Evolutionary conservation across 2,888 invertebrate genomes (phyloP).

Genomic region (Blastobasis adustella): DNA sequence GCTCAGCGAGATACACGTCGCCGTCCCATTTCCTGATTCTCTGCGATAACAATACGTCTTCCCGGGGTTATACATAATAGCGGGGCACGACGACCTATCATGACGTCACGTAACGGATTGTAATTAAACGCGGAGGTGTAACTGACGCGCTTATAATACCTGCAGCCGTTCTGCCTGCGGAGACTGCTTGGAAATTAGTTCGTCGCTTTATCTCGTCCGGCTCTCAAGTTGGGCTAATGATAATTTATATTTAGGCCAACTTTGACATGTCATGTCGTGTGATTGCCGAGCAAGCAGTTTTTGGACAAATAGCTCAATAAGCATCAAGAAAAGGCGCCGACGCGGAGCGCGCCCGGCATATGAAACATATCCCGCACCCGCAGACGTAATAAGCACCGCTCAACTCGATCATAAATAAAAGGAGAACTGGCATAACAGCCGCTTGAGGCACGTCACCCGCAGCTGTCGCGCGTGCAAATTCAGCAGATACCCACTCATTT

Average conservation of each 20-base stretch:
- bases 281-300: conserved; percentile 7
- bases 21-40: conserved; percentile 34
- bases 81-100: background rate
- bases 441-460: conserved; percentile 53
- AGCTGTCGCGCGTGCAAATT: conserved; percentile 50
- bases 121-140: background rate
- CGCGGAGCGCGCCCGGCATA: conserved; percentile 42
- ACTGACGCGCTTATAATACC: background rate
- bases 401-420: conserved; percentile 67
- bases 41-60: conserved; percentile 30
- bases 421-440: conserved; percentile 50
- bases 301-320: conserved; percentile 48
- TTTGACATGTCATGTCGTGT: no score
- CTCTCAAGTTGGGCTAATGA: no score
- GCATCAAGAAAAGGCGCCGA: conserved; percentile 38
- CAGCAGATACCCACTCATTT: conserved; percentile 34
- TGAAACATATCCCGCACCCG: conserved; percentile 52
- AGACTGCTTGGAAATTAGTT: no score
- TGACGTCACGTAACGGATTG: background rate
- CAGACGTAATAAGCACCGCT: conserved; percentile 61
- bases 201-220: no score
- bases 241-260: no score
- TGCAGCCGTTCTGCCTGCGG: no score
- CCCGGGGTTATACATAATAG: conserved; percentile 14
- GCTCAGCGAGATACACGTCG: conserved; percentile 52